phyloP scores from a whole-genome alignment of 1,140 invertebrate genomes.

The Temnothorax nylanderi region DNA sequence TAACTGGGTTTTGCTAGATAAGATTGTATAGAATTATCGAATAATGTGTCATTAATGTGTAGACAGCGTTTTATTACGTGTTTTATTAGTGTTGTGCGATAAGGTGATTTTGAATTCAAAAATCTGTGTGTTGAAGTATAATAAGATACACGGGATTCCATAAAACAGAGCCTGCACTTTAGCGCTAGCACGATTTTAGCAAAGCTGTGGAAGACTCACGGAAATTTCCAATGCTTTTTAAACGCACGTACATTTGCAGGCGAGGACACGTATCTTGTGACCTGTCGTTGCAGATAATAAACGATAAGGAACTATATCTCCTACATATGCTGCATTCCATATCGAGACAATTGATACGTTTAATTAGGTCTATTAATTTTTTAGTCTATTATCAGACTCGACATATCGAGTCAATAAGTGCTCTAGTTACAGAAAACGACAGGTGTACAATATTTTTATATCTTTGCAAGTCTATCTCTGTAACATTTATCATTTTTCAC shows the following conservation, averaged over 20 bases:
- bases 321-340: not conserved
- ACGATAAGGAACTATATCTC: conserved; percentile 43
- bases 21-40: conserved; percentile 4
- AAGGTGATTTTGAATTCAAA: not conserved
- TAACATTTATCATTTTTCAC: not conserved
- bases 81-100: not conserved
- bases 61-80: not conserved
- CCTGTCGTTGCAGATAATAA: not conserved
- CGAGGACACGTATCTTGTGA: not conserved
- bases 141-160: not conserved
- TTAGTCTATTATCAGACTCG: not conserved
- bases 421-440: not conserved
- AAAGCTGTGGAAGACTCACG: conserved; percentile 8
- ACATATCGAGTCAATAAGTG: not conserved
- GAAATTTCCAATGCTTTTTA: conserved; percentile 49
- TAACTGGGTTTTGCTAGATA: conserved; percentile 7
- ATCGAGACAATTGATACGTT: not conserved
- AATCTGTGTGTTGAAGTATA: not conserved
- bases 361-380: conserved; percentile 19
- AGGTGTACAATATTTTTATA: not conserved
- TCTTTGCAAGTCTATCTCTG: not conserved
- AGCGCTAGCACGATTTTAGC: not conserved
- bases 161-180: not conserved
- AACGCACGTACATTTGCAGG: not conserved
- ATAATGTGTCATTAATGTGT: not conserved